Base-by-base conservation (phyloP, 2,888 invertebrate genomes). In the Leptinotarsa tumamoca region DNA sequence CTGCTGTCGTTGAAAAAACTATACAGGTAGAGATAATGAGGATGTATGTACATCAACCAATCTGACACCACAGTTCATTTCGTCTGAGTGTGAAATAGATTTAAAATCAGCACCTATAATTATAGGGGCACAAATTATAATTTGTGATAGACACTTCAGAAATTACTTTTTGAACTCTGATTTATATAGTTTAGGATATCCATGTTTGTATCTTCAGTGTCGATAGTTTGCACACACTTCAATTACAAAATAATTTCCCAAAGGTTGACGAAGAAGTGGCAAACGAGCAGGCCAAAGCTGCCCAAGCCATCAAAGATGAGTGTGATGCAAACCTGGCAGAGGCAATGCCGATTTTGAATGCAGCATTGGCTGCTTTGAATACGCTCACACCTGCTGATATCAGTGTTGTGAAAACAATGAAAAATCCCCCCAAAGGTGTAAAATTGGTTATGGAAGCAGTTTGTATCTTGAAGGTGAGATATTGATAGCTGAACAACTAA, bases 371-470 rank as follows among this genome's bases (percentile, higher is more conserved):
- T 1, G 97, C 98, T 0, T 89, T 98, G 3, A 95, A 98, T 83
- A 97, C 98, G 0, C 90, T 98, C 43, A 98, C 97, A 27, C 94
- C 95, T 4, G 92, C 94, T 72, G 98, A 97, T 86, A 96, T 99
- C 79, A 95, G 97, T 4, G 93, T 97, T 79, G 95, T 99, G 58
- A 98, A 97, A 88, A 95, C 97, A 0, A 98, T 99, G 98, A 98
- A 97, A 90, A 96, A 95, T 90, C 98, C 98, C 0, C 98, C 98
- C 0, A 91, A 93, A 81, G 95, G 95, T 23, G 95, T 99, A 10
- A 95, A 95, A 84, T 90, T 96, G 33, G 95, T 98, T 4, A 96
- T 98, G 96, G 98, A 98, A 89, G 96, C 96, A 67, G 93, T 99
- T 79, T 98, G 98, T 86, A 96, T 98, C 83, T 90, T 98, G 79